Conservation (phyloP, 2,113 vertebrate genomes). For the Balaeniceps rex region DNA sequence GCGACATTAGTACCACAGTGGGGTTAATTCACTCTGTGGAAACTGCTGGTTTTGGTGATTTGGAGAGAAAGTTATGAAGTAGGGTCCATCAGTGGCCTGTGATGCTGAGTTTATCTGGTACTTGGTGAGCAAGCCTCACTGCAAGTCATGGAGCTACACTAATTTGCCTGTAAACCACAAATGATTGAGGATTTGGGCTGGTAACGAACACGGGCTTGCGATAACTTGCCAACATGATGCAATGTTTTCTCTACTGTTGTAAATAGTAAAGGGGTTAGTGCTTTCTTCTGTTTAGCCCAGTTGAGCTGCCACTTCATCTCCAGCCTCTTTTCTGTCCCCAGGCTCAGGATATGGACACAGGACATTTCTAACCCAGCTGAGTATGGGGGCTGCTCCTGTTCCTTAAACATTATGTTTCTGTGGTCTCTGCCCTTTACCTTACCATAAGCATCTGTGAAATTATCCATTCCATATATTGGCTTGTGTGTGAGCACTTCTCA, state of each 20-base stretch:
- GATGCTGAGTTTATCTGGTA: neutral
- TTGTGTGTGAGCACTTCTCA: neutral
- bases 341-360: neutral
- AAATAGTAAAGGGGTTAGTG: neutral
- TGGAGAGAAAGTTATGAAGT: neutral
- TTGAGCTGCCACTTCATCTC: neutral
- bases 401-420: neutral
- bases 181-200: neutral
- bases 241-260: neutral
- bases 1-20: accelerated
- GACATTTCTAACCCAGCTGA: neutral
- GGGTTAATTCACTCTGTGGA: neutral
- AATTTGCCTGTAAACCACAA: neutral
- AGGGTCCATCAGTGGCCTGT: neutral
- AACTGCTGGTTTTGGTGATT: neutral
- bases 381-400: neutral
- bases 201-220: neutral
- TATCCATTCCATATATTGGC: neutral
- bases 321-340: neutral
- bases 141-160: neutral
- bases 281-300: neutral
- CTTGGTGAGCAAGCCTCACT: neutral
- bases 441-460: neutral
- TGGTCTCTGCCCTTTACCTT: neutral
- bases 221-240: neutral